These are phyloP conservation scores for Ailuropoda melanoleuca DNA, from an alignment of 2,113 vertebrate genomes.

Conservation along the genomic window DNA sequence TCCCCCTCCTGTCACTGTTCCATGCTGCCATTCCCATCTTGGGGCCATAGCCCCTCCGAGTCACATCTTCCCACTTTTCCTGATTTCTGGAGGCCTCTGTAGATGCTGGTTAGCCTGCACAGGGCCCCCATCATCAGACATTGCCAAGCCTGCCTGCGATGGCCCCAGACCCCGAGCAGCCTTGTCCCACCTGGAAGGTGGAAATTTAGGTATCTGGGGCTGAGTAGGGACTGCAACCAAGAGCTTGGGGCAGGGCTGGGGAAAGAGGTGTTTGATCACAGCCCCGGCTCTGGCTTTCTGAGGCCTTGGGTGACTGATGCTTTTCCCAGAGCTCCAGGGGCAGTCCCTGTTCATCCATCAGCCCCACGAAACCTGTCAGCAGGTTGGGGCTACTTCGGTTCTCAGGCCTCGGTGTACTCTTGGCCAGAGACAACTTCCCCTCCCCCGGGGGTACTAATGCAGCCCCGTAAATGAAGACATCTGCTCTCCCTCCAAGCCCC, in stretches of 20 bases:
- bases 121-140: background rate
- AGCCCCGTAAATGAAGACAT: constrained; percentile 59
- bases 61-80: background rate
- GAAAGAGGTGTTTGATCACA: background rate
- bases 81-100: background rate
- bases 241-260: background rate
- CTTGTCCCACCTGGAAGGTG: background rate
- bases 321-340: constrained; percentile 58
- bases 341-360: constrained; percentile 15
- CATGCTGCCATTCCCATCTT: background rate
- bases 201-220: background rate
- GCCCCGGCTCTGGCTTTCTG: background rate
- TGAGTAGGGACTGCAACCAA: background rate
- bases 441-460: background rate
- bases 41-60: background rate
- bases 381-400: background rate
- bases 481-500: constrained; percentile 67
- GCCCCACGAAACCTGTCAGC: constrained; percentile 9
- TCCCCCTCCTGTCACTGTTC: background rate
- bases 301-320: constrained; percentile 22
- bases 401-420: background rate
- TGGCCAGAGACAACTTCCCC: constrained; percentile 21
- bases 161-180: background rate
- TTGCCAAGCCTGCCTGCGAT: background rate
- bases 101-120: background rate